A percentile compares a stretch with the other conserved stretches of the same genome.
phyloP scores from a whole-genome alignment of 2,888 invertebrate species.

The Ypsolopha sequella region DNA sequence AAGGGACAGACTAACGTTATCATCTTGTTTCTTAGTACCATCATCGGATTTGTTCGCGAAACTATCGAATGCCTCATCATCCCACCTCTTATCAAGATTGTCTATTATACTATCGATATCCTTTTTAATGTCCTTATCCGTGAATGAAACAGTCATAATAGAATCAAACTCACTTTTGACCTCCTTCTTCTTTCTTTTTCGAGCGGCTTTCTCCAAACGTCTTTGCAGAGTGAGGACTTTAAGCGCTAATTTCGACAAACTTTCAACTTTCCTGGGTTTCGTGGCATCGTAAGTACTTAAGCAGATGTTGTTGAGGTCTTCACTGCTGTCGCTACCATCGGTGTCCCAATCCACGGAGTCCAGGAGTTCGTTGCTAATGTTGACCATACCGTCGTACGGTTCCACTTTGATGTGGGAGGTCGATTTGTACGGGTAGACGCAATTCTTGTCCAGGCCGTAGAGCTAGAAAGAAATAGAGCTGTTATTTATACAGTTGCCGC shows the following conservation, averaged over 20 bases:
- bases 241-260: slow-evolving; percentile 26
- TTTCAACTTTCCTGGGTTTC: slow-evolving; percentile 15
- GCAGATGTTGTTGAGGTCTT: slow-evolving; percentile 4
- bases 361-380: slow-evolving; percentile 29
- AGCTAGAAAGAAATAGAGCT: slow-evolving; percentile 25
- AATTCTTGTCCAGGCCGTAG: slow-evolving; percentile 34
- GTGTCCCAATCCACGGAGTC: slow-evolving; percentile 43
- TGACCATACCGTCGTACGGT: slow-evolving; percentile 33
- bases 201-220: slow-evolving; percentile 34
- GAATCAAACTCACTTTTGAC: slow-evolving; percentile 20
- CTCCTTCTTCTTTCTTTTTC: slow-evolving; percentile 21
- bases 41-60: neutral
- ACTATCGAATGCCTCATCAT: slow-evolving; percentile 7
- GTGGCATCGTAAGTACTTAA: slow-evolving; percentile 7
- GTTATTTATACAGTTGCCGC: neutral
- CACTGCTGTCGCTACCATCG: slow-evolving; percentile 17
- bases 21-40: slow-evolving; percentile 4
- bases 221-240: slow-evolving; percentile 40
- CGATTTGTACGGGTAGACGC: slow-evolving; percentile 35
- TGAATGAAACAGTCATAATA: slow-evolving; percentile 13
- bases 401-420: slow-evolving; percentile 23
- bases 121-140: slow-evolving; percentile 16
- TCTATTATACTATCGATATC: slow-evolving; percentile 29
- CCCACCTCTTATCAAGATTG: slow-evolving; percentile 16
- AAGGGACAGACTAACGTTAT: neutral